Evolutionary conservation across 2,113 vertebrate species (phyloP), one percentile per base, ranked within the genome.

Genomic region (Lanius ludovicianus): DNA sequence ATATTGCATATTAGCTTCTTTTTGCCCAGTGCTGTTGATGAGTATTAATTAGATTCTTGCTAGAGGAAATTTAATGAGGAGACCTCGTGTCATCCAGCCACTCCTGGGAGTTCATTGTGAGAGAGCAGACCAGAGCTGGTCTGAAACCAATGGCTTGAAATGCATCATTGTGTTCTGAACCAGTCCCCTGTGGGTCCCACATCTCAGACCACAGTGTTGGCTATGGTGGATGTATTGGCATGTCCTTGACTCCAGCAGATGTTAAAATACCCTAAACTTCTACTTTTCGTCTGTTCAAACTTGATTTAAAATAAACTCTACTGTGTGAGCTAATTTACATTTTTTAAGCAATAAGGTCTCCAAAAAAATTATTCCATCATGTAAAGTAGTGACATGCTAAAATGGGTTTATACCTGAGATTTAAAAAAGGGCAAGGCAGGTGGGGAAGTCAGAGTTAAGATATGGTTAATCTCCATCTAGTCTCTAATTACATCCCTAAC

Each of bases 111-210:
- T 17, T 71, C 65, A 56, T 42, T 25, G 10, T 49, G 44, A 30
- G 41, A 62, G 64, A 77, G 31, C 47, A 74, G 44, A 7, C 15
- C 31, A 9, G 47, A 60, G 11, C 44, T 3, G 2, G 3, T 41
- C 25, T 73, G 69, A 22, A 7, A 33, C 6, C 17, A 56, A 0
- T 2, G 10, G 6, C 39, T 80, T 83, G 63, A 85, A 62, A 12
- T 11, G 10, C 33, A 15, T 19, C 28, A 0, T 2, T 5, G 10
- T n/a, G 46, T 86, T 28, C 46, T 80, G 68, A 93, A 4, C 19
- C 0, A 0, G 30, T 60, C 42, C 12, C 24, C 21, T 15, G 0
- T 1, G 5, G 13, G 30, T 39, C 27, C 35, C 10, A 3, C 15
- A 0, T 56, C 74, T 79, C 23, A 49, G 11, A 25, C 8, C 1